phyloP scores from a whole-genome alignment of 1,140 invertebrate species.

The Sitophilus oryzae region DNA sequence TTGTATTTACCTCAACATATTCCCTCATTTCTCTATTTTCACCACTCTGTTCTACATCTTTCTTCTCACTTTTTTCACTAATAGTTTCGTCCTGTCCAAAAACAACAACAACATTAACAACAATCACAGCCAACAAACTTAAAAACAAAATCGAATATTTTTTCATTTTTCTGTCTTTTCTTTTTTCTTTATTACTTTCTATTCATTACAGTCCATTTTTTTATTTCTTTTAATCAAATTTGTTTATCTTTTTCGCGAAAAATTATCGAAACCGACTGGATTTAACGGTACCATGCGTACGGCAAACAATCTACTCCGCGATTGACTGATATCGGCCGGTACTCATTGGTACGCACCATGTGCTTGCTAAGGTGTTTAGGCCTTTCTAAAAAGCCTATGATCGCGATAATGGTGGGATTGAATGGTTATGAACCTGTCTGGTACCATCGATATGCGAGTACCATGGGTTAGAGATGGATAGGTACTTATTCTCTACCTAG shows the following conservation, averaged over 20 bases:
- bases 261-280: background rate
- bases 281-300: slow-evolving; percentile 11
- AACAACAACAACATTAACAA: background rate
- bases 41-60: too few relatives aligned
- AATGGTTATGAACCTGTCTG: background rate
- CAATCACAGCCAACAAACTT: too few relatives aligned
- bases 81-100: background rate
- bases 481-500: too few relatives aligned
- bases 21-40: too few relatives aligned
- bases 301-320: background rate
- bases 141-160: too few relatives aligned
- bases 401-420: background rate
- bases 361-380: background rate
- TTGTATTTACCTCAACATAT: too few relatives aligned
- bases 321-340: background rate
- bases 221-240: background rate
- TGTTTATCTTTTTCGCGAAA: background rate
- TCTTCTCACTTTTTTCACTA: background rate
- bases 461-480: too few relatives aligned
- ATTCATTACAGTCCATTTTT: background rate
- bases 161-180: slow-evolving; percentile 7
- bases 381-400: slow-evolving; percentile 9
- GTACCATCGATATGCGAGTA: too few relatives aligned
- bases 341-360: background rate
- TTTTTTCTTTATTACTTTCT: slow-evolving; percentile 2